Evolutionary conservation across 2,113 vertebrate genomes (phyloP).

Genomic region (Narcine bancroftii): DNA sequence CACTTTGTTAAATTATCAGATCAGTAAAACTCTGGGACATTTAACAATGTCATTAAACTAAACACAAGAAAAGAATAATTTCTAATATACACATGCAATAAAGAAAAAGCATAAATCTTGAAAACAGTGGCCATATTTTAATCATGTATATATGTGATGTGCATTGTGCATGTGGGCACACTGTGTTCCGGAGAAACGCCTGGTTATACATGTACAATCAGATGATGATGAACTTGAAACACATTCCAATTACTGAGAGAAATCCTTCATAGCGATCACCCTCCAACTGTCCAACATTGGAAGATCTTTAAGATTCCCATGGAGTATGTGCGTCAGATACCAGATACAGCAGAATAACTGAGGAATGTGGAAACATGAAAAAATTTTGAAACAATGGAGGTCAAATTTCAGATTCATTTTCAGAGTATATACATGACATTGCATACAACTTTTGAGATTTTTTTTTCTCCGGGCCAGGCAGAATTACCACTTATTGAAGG

Average conservation of each 20-base stretch:
- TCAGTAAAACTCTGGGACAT: neutral
- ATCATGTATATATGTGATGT: no score
- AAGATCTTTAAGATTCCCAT: neutral
- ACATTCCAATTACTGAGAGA: neutral
- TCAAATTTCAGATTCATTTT: no score
- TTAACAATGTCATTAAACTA: neutral
- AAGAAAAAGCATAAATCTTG: neutral
- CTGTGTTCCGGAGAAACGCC: no score
- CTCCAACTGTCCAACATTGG: neutral
- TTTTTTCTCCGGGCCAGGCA: no score
- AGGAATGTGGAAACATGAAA: neutral
- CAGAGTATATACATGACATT: no score
- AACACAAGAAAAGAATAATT: neutral
- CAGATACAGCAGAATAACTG: neutral
- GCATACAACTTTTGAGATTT: no score
- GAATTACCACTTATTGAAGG: no score
- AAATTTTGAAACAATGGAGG: neutral
- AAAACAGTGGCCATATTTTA: neutral
- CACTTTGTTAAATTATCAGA: neutral
- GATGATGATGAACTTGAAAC: no score
- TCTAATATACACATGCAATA: neutral
- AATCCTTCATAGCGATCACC: neutral
- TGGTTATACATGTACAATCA: no score
- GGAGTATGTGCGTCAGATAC: neutral
- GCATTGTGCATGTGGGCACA: no score